Base-by-base conservation (phyloP, 2,113 vertebrate species). In the Syngnathus floridae region DNA sequence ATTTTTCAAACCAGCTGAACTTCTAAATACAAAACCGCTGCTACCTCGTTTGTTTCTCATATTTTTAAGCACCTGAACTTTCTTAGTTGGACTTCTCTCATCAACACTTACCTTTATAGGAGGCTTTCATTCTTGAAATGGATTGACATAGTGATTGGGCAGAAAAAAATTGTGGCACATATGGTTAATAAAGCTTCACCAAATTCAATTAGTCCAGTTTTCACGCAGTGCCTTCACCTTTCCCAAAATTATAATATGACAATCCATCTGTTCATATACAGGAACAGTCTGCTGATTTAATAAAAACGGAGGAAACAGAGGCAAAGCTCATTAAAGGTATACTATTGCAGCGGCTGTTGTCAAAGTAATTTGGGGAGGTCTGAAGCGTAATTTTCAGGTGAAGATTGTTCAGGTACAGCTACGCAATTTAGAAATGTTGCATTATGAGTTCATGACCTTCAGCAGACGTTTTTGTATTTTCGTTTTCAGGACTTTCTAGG, bases 231-330 rank as follows among this genome's bases (percentile, higher is more conserved):
- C 21, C 73, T 78, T 81, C 59, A 77, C 82, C 69, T n/a, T 9
- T 37, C 31, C 74, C 83, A 73, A 81, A 83, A 81, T 84, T 83
- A 84, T 83, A 86, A 83, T 84, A 79, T 73, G 67, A 80, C 76
- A 69, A 80, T 84, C 83, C 81, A 84, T 87, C 82, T 84, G 83
- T 79, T 83, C 76, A 65, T 76, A 73, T 67, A 77, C 76, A 72
- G 67, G 72, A 71, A 71, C 67, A 68, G 69, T 76, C 72, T 57
- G 35, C 74, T 72, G 69, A 84, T 80, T 84, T 86, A 81, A 86
- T 86, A 21, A 48, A 51, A 51, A 36, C 26, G n/a, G 56, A 75
- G 76, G 71, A 86, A 85, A 83, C 73, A 72, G 81, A 80, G 74
- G 73, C 81, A 82, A 68, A 75, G 72, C 82, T 86, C 73, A 77